Evolutionary conservation across 2,113 vertebrate species (phyloP), one percentile per base, ranked within the genome.

Genomic region (Miniopterus natalensis): DNA sequence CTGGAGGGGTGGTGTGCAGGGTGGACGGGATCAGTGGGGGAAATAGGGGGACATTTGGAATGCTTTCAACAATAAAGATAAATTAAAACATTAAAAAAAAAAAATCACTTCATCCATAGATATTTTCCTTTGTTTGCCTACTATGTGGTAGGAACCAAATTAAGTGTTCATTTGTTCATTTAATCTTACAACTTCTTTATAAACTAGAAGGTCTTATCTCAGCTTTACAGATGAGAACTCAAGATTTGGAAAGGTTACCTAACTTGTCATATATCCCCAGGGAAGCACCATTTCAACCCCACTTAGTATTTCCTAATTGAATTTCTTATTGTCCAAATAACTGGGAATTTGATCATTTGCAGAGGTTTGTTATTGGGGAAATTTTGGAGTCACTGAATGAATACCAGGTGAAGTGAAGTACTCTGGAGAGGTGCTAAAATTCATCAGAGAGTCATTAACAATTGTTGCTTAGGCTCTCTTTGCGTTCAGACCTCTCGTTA

Each of bases 291-390:
- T 78, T 59, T 73, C 80, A 88, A 36, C 2, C 18, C 36, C 73
- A 88, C 12, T 81, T 68, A 87, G 63, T 42, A 47, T 85, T 90
- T 81, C 36, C 68, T 92, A 84, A 55, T 8, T 78, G 53, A 85
- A 91, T 91, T 59, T 63, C 74, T 93, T 61, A 65, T 81, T 95
- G 85, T 40, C 40, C 61, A 78, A 86, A 59, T 40, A 94, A 70
- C 53, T 57, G n/a, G 21, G 10, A 36, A 31, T 53, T 92, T 65
- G 80, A 49, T 45, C 11, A 11, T 89, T 88, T 80, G 21, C n/a
- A 77, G 77, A 84, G 49, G 5, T 81, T 90, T 80, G 57, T 36
- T 84, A 18, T 42, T 78, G 29, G 53, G 3, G 6, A 65, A 94
- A 73, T n/a, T 84, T 66, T 85, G 47, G 17, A 92, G 80, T 77